phyloP scores from a whole-genome alignment of 1,140 invertebrate species.

The Metaphire vulgaris region DNA sequence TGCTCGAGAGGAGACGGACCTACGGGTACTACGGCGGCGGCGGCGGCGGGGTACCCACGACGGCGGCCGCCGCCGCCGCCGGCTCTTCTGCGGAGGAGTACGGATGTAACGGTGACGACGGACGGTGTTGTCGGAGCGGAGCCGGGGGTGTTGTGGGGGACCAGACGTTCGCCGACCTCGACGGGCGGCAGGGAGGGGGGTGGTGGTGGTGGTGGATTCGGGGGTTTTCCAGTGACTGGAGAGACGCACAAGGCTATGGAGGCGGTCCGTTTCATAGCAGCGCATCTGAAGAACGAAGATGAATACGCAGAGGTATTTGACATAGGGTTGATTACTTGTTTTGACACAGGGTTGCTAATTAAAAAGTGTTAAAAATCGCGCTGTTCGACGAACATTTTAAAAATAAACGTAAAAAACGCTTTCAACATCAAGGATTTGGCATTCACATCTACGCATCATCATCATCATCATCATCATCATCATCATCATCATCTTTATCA shows the following conservation, averaged over 20 bases:
- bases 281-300: conserved; percentile 45
- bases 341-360: conserved; percentile 91
- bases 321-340: conserved; percentile 99
- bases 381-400: too few relatives aligned
- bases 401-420: too few relatives aligned
- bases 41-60: neutral
- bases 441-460: too few relatives aligned
- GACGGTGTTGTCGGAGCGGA: neutral
- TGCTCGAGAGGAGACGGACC: neutral
- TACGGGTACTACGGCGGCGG: neutral
- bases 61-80: too few relatives aligned
- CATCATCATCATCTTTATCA: too few relatives aligned
- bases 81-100: too few relatives aligned
- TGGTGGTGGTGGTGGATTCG: neutral
- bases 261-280: conserved; percentile 45
- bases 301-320: conserved; percentile 24
- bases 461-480: too few relatives aligned
- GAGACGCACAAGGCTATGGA: conserved; percentile 36
- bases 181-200: conserved; percentile 11
- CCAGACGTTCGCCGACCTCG: too few relatives aligned
- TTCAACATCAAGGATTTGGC: too few relatives aligned
- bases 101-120: conserved; percentile 37
- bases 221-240: conserved; percentile 55
- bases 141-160: neutral
- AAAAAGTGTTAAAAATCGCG: conserved; percentile 56